Base-by-base conservation (phyloP, 2,797 vertebrate genomes). In the Helarctos malayanus region DNA sequence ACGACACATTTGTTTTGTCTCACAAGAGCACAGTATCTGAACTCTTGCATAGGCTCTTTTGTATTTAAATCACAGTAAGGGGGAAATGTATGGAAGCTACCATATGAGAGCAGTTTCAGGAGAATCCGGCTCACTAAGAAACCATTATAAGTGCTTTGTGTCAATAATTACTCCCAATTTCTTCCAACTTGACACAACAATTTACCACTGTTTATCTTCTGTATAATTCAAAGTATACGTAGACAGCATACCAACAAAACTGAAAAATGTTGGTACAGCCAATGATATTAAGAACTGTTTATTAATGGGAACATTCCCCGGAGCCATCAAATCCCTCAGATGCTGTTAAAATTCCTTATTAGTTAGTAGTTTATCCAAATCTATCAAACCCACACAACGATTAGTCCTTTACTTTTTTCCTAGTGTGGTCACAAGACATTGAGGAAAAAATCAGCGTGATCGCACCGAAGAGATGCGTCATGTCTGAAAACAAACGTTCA, bases 401-500 rank as follows among this genome's bases (percentile, higher is more conserved):
- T 94, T 32, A 94, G 78, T 13, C 35, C 52, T 93, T 96, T 80
- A 78, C 5, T 69, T 80, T 88, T 85, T 85, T 97, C 68, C 87
- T 91, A 85, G 54, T 0, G 7, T 52, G 82, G 92, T 83, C 56
- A 65, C 29, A 0, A 96, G 97, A 96, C 68, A 98, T 88, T 79
- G 65, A 95, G 65, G 38, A 65, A 96, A 78, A 85, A 97, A 23
- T 14, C 18, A 88, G 79, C 85, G 89, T 89, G 90, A 80, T 97
- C 14, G 76, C 92, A 96, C 87, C 91, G 92, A 97, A 98, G 88
- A 94, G 79, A 96, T 10, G 82, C 13, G 1, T 89, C 56, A 90
- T 15, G 83, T 78, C 94, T 76, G 73, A 96, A 98, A 96, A 97
- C 47, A 92, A 14, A 29, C 27, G 18, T 82, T 95, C 59, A 88